phyloP scores from a whole-genome alignment of 2,113 vertebrate species.

The Ameiurus melas region DNA sequence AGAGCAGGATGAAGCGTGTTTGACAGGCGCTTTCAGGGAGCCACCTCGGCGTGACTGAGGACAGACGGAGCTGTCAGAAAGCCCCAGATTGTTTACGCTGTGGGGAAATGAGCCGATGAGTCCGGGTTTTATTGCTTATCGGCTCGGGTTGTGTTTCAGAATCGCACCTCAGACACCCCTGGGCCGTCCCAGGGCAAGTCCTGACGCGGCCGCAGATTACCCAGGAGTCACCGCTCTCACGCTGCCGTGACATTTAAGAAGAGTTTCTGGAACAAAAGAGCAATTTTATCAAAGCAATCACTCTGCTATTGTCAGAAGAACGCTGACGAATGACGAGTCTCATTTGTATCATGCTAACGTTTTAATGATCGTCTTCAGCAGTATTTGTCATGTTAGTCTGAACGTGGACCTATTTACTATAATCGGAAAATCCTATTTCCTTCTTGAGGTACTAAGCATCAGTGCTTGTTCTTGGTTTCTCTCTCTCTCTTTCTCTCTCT shows the following conservation, averaged over 20 bases:
- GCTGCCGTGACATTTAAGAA: neutral
- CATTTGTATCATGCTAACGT: neutral
- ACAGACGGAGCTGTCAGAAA: slow-evolving; percentile 66
- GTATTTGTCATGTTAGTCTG: neutral
- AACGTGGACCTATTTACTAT: neutral
- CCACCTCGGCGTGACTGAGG: slow-evolving; percentile 68
- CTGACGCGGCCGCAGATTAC: slow-evolving; percentile 7
- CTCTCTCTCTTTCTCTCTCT: neutral
- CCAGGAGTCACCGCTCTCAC: slow-evolving; percentile 31
- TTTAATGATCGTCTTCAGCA: neutral
- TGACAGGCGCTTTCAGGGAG: slow-evolving; percentile 69
- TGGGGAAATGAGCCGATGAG: slow-evolving; percentile 63
- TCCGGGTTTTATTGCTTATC: slow-evolving; percentile 69
- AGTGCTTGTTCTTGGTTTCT: neutral
- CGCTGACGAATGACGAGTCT: neutral
- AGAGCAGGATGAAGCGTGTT: slow-evolving; percentile 64
- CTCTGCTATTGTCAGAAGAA: neutral
- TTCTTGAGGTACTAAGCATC: neutral
- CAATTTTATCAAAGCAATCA: neutral
- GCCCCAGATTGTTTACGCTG: slow-evolving; percentile 69
- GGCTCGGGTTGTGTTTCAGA: slow-evolving; percentile 70
- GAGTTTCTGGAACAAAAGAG: neutral
- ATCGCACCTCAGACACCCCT: slow-evolving; percentile 62
- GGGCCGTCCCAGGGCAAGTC: slow-evolving; percentile 53
- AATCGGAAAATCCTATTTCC: neutral